phyloP scores from a whole-genome alignment of 2,888 invertebrate species.

The Bellardia bayeri region DNA sequence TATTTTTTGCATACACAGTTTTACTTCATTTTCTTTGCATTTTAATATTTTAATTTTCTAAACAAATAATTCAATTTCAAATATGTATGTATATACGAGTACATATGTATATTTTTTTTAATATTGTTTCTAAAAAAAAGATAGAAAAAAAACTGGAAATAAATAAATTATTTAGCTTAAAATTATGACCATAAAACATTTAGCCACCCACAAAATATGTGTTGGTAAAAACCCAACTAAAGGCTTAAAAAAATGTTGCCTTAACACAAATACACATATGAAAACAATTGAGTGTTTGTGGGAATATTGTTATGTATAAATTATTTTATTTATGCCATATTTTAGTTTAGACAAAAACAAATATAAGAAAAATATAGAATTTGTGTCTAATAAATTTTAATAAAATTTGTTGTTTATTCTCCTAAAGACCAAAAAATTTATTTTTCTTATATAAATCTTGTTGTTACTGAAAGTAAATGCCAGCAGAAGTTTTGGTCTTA shows the following conservation, averaged over 20 bases:
- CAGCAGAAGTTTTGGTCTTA: too few species aligned
- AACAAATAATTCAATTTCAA: constrained; percentile 54
- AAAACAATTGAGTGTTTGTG: not conserved
- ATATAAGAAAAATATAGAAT: not conserved
- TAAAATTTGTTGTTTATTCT: constrained; percentile 8
- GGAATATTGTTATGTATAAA: not conserved
- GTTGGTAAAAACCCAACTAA: not conserved
- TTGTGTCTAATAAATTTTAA: constrained; percentile 12
- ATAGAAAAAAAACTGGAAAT: not conserved
- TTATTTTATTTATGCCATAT: not conserved
- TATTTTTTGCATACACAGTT: not conserved
- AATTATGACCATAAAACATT: constrained; percentile 51
- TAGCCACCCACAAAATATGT: constrained; percentile 46
- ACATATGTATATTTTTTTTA: not conserved
- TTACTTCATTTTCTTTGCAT: constrained; percentile 15
- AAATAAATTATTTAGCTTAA: constrained; percentile 54
- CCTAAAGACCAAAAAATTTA: not conserved
- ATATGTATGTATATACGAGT: not conserved
- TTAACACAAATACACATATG: not conserved
- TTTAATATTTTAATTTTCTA: constrained; percentile 53
- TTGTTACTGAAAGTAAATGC: not conserved
- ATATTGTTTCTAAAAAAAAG: not conserved
- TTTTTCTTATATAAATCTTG: not conserved
- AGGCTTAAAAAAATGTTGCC: constrained; percentile 15
- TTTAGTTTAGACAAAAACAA: not conserved